These are phyloP conservation scores for Hemistola chrysoprasaria DNA, from an alignment of 2,888 invertebrate genomes.

Conservation along the genomic window DNA sequence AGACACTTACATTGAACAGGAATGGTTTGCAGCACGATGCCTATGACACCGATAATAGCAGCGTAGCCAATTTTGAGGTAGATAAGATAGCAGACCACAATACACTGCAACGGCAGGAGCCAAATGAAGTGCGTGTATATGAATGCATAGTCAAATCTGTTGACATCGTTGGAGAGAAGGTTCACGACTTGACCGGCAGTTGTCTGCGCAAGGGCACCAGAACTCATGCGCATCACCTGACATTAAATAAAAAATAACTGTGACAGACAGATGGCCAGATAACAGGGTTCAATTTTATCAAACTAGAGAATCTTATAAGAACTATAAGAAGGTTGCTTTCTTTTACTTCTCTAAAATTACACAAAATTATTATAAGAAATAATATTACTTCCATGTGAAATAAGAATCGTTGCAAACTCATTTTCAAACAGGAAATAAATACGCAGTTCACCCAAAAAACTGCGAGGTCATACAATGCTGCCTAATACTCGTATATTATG, in stretches of 20 bases:
- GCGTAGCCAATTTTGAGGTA: constrained; percentile 88
- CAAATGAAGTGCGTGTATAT: constrained; percentile 93
- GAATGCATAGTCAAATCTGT: constrained; percentile 93
- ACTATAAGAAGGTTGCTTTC: too few relatives aligned
- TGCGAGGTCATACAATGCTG: too few relatives aligned
- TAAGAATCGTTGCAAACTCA: too few relatives aligned
- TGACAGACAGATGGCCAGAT: too few relatives aligned
- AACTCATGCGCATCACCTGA: constrained; percentile 86
- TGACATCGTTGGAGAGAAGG: constrained; percentile 96
- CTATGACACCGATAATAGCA: constrained; percentile 89
- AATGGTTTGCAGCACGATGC: constrained; percentile 89
- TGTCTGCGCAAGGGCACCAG: constrained; percentile 92
- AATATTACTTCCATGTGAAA: too few relatives aligned
- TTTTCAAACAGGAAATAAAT: background rate
- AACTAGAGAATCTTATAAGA: too few relatives aligned
- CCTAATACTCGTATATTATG: too few relatives aligned
- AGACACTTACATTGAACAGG: constrained; percentile 91
- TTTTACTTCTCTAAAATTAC: too few relatives aligned
- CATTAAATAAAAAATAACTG: constrained; percentile 12
- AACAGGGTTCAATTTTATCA: too few relatives aligned
- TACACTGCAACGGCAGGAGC: constrained; percentile 89
- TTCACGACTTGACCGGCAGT: constrained; percentile 96
- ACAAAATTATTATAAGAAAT: too few relatives aligned
- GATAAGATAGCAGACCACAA: constrained; percentile 87
- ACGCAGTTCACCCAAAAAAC: too few relatives aligned